Conservation (phyloP, 2,113 vertebrate genomes). For the Cavia aperea region DNA sequence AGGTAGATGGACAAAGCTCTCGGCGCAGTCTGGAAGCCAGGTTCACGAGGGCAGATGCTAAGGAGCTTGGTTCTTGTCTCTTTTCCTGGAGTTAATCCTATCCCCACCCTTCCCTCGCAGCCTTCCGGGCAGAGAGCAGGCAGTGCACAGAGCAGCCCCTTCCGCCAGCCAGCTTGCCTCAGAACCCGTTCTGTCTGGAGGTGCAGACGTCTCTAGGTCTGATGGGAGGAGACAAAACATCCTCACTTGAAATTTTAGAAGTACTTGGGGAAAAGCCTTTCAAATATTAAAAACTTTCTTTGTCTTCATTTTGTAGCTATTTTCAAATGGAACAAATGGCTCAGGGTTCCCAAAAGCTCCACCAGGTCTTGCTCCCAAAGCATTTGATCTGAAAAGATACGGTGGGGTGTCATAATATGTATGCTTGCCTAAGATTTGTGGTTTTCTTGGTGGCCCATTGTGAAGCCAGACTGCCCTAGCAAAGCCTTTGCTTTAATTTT, state of each 20-base stretch:
- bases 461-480: slow-evolving; percentile 46
- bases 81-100: background rate
- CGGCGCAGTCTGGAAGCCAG: background rate
- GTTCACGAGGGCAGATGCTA: background rate
- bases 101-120: background rate
- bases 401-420: slow-evolving; percentile 58
- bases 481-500: slow-evolving; percentile 65
- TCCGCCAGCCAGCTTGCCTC: background rate
- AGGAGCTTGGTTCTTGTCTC: background rate
- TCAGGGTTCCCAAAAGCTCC: background rate
- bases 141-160: background rate
- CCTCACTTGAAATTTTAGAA: slow-evolving; percentile 15
- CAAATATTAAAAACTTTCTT: slow-evolving; percentile 6
- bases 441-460: slow-evolving; percentile 61
- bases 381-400: slow-evolving; percentile 61
- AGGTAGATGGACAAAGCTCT: background rate
- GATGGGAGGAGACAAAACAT: background rate
- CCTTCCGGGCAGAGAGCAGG: background rate
- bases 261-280: background rate
- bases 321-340: slow-evolving; percentile 12
- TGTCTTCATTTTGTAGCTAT: slow-evolving; percentile 31
- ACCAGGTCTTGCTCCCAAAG: slow-evolving; percentile 44
- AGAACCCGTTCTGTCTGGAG: background rate
- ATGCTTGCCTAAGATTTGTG: slow-evolving; percentile 66
- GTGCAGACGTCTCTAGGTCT: background rate